Percentiles rank a stretch among this genome's conserved stretches.
Evolutionary conservation across 2,888 invertebrate genomes (phyloP).

Genomic region (Erannis defoliaria): DNA sequence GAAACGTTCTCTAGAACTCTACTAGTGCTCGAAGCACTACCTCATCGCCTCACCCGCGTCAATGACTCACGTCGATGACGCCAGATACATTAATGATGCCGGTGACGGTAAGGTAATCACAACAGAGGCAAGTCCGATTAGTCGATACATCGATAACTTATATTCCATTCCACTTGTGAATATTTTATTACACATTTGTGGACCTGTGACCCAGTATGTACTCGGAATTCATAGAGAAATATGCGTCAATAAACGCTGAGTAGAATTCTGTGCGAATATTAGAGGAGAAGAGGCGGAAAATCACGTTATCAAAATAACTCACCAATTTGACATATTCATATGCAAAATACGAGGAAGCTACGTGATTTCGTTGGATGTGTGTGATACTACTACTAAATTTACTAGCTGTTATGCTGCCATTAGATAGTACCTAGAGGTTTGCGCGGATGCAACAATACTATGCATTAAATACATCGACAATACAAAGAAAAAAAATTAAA

Average conservation of each 20-base stretch:
- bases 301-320: constrained; percentile 18
- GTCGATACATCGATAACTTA: constrained; percentile 22
- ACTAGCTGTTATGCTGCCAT: background rate
- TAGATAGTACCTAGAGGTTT: background rate
- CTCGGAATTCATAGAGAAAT: constrained; percentile 24
- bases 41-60: constrained; percentile 53
- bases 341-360: constrained; percentile 9
- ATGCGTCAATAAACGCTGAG: constrained; percentile 21
- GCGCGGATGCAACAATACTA: background rate
- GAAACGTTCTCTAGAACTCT: constrained; percentile 61
- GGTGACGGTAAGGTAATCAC: constrained; percentile 34
- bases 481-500: background rate
- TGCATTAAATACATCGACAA: background rate
- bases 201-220: constrained; percentile 10
- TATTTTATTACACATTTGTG: constrained; percentile 41
- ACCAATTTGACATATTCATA: constrained; percentile 16
- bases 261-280: constrained; percentile 16
- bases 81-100: constrained; percentile 46
- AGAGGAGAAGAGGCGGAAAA: constrained; percentile 14
- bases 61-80: constrained; percentile 66
- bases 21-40: constrained; percentile 53
- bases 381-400: constrained; percentile 1
- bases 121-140: constrained; percentile 41
- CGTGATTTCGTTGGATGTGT: background rate
- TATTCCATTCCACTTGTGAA: constrained; percentile 35